These are phyloP conservation scores for Zaprionus gabonicus DNA, from an alignment of 1,140 invertebrate species.

Conservation along the genomic window DNA sequence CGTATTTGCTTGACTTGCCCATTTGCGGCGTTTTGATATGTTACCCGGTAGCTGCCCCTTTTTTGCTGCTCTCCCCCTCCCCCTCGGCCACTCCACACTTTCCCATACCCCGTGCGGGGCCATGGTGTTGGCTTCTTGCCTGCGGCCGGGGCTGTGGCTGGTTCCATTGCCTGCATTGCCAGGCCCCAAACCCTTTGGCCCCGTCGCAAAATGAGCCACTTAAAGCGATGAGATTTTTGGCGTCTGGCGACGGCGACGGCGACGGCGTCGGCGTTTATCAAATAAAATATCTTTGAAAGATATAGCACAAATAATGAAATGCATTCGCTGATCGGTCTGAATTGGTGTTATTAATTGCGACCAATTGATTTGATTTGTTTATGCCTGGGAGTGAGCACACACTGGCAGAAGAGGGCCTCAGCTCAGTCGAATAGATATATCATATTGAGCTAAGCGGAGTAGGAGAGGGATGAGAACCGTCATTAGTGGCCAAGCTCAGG, in stretches of 20 bases:
- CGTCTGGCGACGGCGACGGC: constrained; percentile 67
- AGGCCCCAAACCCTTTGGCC: constrained; percentile 33
- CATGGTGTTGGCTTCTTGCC: constrained; percentile 66
- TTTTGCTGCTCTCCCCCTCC: constrained; percentile 23
- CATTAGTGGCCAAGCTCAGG: constrained; percentile 56
- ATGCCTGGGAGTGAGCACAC: constrained; percentile 18
- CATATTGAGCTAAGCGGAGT: constrained; percentile 2
- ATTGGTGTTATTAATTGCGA: constrained; percentile 78
- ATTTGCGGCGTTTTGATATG: constrained; percentile 80
- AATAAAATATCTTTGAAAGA: constrained; percentile 79
- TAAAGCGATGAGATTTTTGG: constrained; percentile 82
- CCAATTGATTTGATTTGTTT: constrained; percentile 76
- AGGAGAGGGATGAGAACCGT: constrained; percentile 21
- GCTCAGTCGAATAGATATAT: constrained; percentile 28
- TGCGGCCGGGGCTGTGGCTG: constrained; percentile 54
- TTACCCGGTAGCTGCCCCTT: constrained; percentile 69
- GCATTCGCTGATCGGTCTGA: constrained; percentile 55
- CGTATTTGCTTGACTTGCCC: constrained; percentile 57
- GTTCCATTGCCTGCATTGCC: constrained; percentile 13
- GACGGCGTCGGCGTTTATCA: constrained; percentile 71
- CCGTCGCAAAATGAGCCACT: constrained; percentile 69
- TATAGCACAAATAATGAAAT: constrained; percentile 82
- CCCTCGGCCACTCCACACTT: neutral
- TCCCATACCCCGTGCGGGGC: neutral
- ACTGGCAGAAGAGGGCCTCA: neutral